Base-by-base conservation (phyloP, 2,797 vertebrate species). In the Caiman crocodilus region DNA sequence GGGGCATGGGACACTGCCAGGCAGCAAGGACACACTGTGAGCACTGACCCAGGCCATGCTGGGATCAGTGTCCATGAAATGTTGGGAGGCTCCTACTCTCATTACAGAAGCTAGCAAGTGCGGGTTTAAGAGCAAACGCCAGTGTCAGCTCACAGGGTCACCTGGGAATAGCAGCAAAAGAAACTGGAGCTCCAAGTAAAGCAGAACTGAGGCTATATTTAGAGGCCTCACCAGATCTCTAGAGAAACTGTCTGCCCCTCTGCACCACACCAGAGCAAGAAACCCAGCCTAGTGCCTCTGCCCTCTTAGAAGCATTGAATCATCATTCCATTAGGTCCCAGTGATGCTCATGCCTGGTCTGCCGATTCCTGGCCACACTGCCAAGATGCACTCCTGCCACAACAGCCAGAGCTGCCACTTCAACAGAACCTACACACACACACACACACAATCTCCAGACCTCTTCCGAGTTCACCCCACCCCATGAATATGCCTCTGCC, bases 161-260 rank as follows among this genome's bases (percentile, higher is more conserved):
- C 87, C 78, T 58, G 61, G 61, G 64, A 88, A 92, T 57, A 73
- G 71, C 79, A 78, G 63, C 63, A 35, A 94, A 90, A 73, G 82
- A 94, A 95, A 95, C 64, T 14, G 81, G 87, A 96, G 79, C 56
- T 85, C 74, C 75, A 89, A 25, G 0, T 12, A 81, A 4, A 84
- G 11, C 4, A 1, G 76, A 91, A 79, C 32, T 89, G n/a, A 94
- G 83, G 61, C 84, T 79, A 65, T 75, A 87, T 85, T 80, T 26
- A 95, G 92, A 94, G 35, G 60, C 76, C 82, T 90, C 92, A 77
- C 18, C 61, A 80, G 30, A 63, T 89, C 91, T 93, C 84, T 89
- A 59, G 88, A 91, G 89, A 94, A 75, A 79, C 12, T 56, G 20
- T 30, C 80, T 87, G 83, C 65, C 92, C 87, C 79, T 76, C 56